These are phyloP conservation scores for Fratercula arctica DNA, from an alignment of 2,797 vertebrate genomes.

Conservation along the genomic window DNA sequence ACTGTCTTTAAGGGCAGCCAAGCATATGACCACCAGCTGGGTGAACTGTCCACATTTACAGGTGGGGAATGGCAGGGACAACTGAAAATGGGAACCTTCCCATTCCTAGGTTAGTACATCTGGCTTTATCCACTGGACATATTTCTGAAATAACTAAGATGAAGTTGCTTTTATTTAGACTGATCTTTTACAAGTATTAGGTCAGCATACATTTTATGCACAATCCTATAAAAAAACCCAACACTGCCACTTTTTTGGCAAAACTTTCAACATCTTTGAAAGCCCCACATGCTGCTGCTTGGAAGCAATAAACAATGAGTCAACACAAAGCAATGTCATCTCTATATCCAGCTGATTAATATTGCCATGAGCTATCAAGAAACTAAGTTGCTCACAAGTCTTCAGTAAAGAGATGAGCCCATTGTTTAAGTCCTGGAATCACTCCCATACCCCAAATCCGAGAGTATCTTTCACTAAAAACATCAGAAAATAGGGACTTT, in stretches of 20 bases:
- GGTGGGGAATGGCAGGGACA: not conserved
- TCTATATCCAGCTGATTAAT: not conserved
- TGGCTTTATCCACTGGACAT: not conserved
- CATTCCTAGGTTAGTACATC: fast-evolving
- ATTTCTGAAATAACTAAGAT: not conserved
- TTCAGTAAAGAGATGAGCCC: not conserved
- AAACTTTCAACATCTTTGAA: not conserved
- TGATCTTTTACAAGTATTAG: not conserved
- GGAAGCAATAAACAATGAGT: not conserved
- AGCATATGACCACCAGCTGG: not conserved
- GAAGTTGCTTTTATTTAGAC: not conserved
- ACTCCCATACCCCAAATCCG: not conserved
- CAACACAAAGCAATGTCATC: not conserved
- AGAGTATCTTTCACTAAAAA: not conserved
- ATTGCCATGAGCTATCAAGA: not conserved
- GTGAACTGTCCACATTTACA: not conserved
- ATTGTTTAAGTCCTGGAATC: not conserved
- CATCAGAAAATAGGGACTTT: not conserved
- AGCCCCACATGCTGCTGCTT: not conserved
- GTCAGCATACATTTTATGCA: not conserved
- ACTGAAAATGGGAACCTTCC: not conserved
- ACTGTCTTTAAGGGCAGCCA: not conserved
- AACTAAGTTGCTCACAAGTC: not conserved
- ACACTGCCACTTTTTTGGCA: fast-evolving
- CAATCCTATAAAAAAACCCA: not conserved